Percentiles rank a stretch among this genome's conserved stretches.
Conservation (phyloP, 1,140 invertebrate species). For the Drosophila sp. region DNA sequence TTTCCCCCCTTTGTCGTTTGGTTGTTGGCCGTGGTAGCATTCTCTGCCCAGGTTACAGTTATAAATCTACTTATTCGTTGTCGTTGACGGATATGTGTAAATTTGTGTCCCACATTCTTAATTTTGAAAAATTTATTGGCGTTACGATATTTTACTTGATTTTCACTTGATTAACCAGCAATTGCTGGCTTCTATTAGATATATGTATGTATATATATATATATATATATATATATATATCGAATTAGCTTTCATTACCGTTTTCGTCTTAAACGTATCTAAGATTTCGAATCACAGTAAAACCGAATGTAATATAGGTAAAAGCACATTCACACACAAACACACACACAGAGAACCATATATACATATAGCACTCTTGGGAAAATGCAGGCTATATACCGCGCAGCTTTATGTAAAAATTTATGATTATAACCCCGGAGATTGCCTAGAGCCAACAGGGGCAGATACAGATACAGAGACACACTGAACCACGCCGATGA, state of each 20-base stretch:
- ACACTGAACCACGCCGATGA: conserved; percentile 72
- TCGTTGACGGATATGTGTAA: conserved; percentile 65
- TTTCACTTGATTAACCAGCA: conserved; percentile 20
- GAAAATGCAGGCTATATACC: conserved; percentile 74
- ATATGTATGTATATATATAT: too few species aligned
- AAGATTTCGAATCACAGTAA: conserved; percentile 61
- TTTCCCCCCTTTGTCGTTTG: conserved; percentile 59
- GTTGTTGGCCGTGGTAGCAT: conserved; percentile 58
- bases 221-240: not conserved
- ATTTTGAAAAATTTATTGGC: conserved; percentile 45
- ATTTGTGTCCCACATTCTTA: conserved; percentile 73
- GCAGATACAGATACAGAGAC: conserved; percentile 35
- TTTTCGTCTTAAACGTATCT: conserved; percentile 54
- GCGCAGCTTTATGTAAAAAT: conserved; percentile 67
- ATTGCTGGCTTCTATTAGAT: not conserved
- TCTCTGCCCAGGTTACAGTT: conserved; percentile 60
- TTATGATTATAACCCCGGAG: conserved; percentile 68
- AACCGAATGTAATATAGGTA: not conserved
- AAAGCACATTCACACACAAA: conserved; percentile 28
- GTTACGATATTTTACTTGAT: conserved; percentile 34
- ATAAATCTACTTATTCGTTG: conserved; percentile 67
- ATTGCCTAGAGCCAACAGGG: conserved; percentile 33
- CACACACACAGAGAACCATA: conserved; percentile 12
- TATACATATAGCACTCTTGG: conserved; percentile 56
- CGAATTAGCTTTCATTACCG: not conserved